Evolutionary conservation across 2,888 invertebrate species (phyloP).

Genomic region (Oscheius sp.): DNA sequence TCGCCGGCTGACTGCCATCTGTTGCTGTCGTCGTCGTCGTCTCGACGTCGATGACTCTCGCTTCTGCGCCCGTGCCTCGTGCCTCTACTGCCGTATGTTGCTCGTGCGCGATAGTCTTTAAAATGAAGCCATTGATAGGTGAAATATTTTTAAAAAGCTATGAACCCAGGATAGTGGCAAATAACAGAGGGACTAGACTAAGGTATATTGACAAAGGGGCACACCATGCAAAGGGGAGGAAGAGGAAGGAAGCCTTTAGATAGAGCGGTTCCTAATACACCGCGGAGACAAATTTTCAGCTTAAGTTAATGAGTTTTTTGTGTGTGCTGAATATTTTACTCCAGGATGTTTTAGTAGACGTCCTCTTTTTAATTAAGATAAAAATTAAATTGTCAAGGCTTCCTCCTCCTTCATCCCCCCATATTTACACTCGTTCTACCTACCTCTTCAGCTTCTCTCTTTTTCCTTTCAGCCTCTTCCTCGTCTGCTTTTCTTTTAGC

Average conservation of each 20-base stretch:
- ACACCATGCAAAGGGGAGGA: not conserved
- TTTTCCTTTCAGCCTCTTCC: not conserved
- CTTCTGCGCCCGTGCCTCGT: not conserved
- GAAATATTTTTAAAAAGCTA: not conserved
- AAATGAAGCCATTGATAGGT: no score
- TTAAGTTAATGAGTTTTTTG: no score
- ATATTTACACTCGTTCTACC: no score
- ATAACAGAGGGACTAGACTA: not conserved
- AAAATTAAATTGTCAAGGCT: no score
- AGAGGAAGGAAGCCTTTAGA: no score
- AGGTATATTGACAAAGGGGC: not conserved
- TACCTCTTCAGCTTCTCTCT: not conserved
- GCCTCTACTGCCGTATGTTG: constrained; percentile 10
- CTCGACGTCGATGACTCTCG: not conserved
- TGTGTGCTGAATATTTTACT: no score
- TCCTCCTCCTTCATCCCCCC: no score
- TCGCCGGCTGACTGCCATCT: not conserved
- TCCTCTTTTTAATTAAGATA: no score
- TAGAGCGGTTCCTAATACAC: no score
- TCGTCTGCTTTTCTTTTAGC: constrained; percentile 68
- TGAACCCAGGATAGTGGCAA: not conserved
- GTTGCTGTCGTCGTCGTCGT: not conserved
- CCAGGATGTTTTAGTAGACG: no score
- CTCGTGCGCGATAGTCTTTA: no score
- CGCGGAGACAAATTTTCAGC: no score